Base-by-base conservation (phyloP, 2,797 vertebrate species). In the Sebastes cheni region DNA sequence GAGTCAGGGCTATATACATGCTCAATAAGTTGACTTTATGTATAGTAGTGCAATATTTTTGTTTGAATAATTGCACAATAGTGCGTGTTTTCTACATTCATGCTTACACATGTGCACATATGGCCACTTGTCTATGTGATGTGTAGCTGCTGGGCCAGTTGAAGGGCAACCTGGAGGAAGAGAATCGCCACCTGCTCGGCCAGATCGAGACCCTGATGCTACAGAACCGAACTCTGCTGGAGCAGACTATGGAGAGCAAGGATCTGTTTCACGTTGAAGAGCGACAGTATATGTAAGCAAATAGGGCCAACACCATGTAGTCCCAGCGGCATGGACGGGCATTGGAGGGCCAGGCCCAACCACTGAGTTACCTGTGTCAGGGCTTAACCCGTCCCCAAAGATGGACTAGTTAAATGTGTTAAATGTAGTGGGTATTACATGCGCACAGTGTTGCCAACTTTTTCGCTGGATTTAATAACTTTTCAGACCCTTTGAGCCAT, bases 201-300 rank as follows among this genome's bases (percentile, higher is more conserved):
- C 98, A 99, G 95, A 99, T 99, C 82, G 98, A 99, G 92, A 99
- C 97, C 39, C 92, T 99, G 94, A 99, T 99, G 98, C 95, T 99
- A 22, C 98, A 99, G 89, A 99, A 99, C 91, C 97, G 97, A 86
- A 97, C 97, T 2, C 92, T 99, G 76, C 88, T 99, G 94, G 98
- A 99, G 83, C 98, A 99, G 91, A 99, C 97, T 50, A 99, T 99
- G 97, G 98, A 99, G 95, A 99, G 97, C 97, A 99, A 99, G 91
- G 98, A 99, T 93, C 96, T 99, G 87, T 99, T 99, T 93, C 98
- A 99, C 25, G 97, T 99, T 12, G 98, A 99, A 84, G 98, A 99
- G 94, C 96, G 98, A 85, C 98, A 99, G 73, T 99, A 99, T 91
- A 99, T 99, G 98, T 99, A 93, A 87, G 96, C 16, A 68, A 20